phyloP scores from a whole-genome alignment of 2,888 invertebrate genomes.

The Sphinx pinastri region DNA sequence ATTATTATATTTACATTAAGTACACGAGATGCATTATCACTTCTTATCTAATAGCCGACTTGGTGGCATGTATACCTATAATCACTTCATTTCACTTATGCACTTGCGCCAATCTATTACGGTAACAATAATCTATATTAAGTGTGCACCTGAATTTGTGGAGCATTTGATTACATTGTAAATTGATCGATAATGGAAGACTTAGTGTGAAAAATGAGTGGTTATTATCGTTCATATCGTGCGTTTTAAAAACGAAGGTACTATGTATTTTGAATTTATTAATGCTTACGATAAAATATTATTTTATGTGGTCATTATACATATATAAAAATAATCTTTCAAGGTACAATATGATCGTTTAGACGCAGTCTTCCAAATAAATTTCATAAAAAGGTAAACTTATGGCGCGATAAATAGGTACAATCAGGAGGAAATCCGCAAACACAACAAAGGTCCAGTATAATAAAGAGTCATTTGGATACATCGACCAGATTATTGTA shows the following conservation, averaged over 20 bases:
- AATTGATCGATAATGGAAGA: conserved; percentile 18
- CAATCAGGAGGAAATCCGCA: conserved; percentile 32
- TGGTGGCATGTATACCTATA: conserved; percentile 49
- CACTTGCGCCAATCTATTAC: conserved; percentile 26
- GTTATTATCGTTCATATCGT: not conserved
- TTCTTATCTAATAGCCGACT: conserved; percentile 68
- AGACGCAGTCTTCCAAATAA: conserved; percentile 12
- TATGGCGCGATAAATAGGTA: conserved; percentile 26
- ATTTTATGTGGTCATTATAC: not conserved
- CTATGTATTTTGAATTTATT: not conserved
- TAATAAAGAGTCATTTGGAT: conserved; percentile 77
- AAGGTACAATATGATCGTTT: not conserved
- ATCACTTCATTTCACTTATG: conserved; percentile 29
- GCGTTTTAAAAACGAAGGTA: not conserved
- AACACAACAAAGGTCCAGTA: conserved; percentile 52
- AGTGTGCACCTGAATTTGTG: conserved; percentile 18
- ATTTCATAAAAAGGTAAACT: conserved; percentile 21
- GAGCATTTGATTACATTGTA: conserved; percentile 12
- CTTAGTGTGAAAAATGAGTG: not conserved
- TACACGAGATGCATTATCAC: conserved; percentile 73
- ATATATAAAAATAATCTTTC: not conserved
- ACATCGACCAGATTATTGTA: conserved; percentile 78
- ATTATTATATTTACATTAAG: conserved; percentile 71
- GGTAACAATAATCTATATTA: conserved; percentile 26
- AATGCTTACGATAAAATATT: not conserved